These are phyloP conservation scores for Corella eumyota DNA, from an alignment of 23 tunicate genomes.

Conservation along the genomic window DNA sequence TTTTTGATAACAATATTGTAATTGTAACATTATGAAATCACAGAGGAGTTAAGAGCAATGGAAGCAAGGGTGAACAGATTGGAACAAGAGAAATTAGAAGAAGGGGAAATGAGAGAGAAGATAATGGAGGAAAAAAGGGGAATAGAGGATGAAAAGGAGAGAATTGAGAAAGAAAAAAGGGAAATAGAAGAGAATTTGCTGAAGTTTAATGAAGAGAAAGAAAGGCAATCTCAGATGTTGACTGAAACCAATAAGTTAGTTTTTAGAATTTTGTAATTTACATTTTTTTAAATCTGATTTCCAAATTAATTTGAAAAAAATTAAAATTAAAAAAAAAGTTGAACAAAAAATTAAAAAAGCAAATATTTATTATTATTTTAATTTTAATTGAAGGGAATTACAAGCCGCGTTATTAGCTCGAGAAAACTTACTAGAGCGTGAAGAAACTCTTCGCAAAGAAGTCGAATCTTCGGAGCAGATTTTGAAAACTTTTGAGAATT, in stretches of 20 bases:
- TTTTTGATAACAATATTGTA: neutral
- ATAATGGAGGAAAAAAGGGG: too few relatives aligned
- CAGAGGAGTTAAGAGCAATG: too few relatives aligned
- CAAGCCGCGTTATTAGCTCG: slow-evolving; percentile 71
- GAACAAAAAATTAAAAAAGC: neutral
- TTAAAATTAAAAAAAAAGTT: neutral
- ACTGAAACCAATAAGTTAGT: slow-evolving; percentile 16
- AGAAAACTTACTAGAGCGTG: slow-evolving; percentile 40
- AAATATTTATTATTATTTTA: too few relatives aligned
- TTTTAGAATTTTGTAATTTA: too few relatives aligned
- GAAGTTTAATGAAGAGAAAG: slow-evolving; percentile 8
- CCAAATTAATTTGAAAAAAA: neutral
- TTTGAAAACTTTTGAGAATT: slow-evolving; percentile 17
- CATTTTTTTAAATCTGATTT: too few relatives aligned
- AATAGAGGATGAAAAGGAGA: too few relatives aligned
- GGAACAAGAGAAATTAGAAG: too few relatives aligned
- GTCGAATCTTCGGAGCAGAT: slow-evolving; percentile 57
- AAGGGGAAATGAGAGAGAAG: too few relatives aligned
- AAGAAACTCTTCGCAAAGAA: slow-evolving; percentile 38
- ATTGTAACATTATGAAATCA: neutral
- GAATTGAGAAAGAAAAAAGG: slow-evolving; percentile 15
- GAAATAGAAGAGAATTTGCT: slow-evolving; percentile 1
- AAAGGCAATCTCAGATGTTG: slow-evolving; percentile 6
- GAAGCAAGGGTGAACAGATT: too few relatives aligned
- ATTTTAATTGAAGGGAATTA: slow-evolving; percentile 24